phyloP scores from a whole-genome alignment of 2,888 invertebrate species.

The Eurytoma adleriae region DNA sequence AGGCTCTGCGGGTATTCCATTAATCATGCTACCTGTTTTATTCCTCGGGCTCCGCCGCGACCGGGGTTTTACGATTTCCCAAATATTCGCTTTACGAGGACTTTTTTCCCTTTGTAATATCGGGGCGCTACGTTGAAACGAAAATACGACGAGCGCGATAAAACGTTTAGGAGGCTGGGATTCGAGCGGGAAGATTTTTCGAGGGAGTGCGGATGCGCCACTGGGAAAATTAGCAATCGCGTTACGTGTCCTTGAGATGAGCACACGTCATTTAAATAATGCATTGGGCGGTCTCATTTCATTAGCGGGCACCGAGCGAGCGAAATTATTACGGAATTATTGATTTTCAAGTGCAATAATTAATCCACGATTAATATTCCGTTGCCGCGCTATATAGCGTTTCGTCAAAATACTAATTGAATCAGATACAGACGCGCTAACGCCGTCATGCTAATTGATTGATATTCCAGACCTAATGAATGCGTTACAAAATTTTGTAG shows the following conservation, averaged over 20 bases:
- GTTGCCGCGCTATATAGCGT: not conserved
- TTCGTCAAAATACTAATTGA: constrained; percentile 44
- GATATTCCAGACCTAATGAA: constrained; percentile 32
- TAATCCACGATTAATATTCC: constrained; percentile 43
- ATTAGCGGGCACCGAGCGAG: constrained; percentile 18
- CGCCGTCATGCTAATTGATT: constrained; percentile 34
- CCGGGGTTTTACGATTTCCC: constrained; percentile 43
- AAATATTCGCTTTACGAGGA: constrained; percentile 27
- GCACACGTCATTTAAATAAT: not conserved
- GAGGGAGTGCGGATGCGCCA: not conserved
- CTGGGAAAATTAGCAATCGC: not conserved
- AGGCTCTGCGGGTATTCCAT: constrained; percentile 50
- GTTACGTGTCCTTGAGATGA: not conserved
- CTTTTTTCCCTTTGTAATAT: constrained; percentile 13
- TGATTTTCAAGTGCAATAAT: constrained; percentile 40
- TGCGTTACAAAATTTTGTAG: not conserved
- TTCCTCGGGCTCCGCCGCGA: constrained; percentile 26
- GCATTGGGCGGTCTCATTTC: not conserved
- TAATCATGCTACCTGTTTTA: constrained; percentile 53
- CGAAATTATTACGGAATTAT: constrained; percentile 29
- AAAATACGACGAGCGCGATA: too few relatives aligned
- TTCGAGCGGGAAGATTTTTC: not conserved
- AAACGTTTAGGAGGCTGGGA: not conserved
- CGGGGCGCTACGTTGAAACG: too few relatives aligned
- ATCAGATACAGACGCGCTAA: constrained; percentile 19